Conservation (phyloP, 2,113 vertebrate species). For the Edolisoma coerulescens region DNA sequence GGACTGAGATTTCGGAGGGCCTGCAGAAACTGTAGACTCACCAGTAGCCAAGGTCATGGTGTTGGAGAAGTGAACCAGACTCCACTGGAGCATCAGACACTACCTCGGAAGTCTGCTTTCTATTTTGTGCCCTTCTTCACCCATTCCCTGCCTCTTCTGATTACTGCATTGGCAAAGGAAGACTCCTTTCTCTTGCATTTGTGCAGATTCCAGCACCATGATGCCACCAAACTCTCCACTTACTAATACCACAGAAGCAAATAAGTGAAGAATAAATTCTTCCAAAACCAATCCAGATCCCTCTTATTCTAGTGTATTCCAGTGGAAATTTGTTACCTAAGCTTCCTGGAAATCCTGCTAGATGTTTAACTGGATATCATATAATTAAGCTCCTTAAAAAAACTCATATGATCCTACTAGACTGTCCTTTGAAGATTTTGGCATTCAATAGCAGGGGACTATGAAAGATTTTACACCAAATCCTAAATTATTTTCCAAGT, state of each 20-base stretch:
- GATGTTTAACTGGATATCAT: not conserved
- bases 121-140: not conserved
- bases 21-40: not conserved
- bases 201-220: not conserved
- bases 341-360: constrained; percentile 30
- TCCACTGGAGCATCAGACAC: not conserved
- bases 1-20: not conserved
- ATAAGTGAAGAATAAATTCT: not conserved
- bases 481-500: not conserved
- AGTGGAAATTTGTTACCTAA: not conserved
- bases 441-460: not conserved
- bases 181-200: not conserved
- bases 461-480: not conserved
- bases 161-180: not conserved
- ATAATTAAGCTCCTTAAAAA: not conserved
- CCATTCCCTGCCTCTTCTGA: not conserved
- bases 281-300: constrained; percentile 2
- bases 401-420: not conserved
- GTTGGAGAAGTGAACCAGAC: not conserved
- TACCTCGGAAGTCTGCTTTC: not conserved
- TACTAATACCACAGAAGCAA: not conserved
- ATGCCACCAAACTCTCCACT: not conserved
- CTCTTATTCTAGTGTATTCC: not conserved
- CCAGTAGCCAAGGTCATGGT: not conserved
- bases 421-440: not conserved